These are phyloP conservation scores for Herpetotheres cachinnans DNA, from an alignment of 2,113 vertebrate species.

Conservation along the genomic window DNA sequence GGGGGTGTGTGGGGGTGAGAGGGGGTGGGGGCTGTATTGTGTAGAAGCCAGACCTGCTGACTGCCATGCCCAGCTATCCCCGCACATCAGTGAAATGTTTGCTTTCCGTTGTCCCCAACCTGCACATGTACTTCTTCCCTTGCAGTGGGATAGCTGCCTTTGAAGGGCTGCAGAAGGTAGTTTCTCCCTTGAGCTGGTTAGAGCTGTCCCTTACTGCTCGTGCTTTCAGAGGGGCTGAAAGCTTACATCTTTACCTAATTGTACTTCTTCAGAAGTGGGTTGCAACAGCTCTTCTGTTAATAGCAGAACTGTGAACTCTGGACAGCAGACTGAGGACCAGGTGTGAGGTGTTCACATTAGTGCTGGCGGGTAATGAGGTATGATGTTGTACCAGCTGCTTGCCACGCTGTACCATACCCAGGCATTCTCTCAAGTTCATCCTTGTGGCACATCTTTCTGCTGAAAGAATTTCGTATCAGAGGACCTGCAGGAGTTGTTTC, in stretches of 20 bases:
- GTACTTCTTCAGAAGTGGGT: background rate
- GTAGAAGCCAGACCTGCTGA: background rate
- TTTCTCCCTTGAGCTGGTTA: background rate
- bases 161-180: background rate
- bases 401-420: background rate
- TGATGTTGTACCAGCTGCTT: background rate
- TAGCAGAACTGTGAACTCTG: background rate
- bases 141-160: background rate
- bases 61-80: background rate
- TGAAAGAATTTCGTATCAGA: background rate
- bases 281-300: background rate
- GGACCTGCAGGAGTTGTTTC: background rate
- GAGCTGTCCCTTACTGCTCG: background rate
- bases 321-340: background rate
- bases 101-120: background rate
- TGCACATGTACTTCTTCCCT: background rate
- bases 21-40: background rate
- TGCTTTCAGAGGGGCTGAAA: background rate
- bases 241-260: background rate
- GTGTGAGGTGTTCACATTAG: background rate
- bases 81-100: background rate
- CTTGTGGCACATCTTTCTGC: background rate
- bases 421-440: background rate
- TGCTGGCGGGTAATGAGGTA: background rate
- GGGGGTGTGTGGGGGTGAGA: background rate